phyloP scores from a whole-genome alignment of 1,140 invertebrate genomes.

The Sinonovacula constricta region DNA sequence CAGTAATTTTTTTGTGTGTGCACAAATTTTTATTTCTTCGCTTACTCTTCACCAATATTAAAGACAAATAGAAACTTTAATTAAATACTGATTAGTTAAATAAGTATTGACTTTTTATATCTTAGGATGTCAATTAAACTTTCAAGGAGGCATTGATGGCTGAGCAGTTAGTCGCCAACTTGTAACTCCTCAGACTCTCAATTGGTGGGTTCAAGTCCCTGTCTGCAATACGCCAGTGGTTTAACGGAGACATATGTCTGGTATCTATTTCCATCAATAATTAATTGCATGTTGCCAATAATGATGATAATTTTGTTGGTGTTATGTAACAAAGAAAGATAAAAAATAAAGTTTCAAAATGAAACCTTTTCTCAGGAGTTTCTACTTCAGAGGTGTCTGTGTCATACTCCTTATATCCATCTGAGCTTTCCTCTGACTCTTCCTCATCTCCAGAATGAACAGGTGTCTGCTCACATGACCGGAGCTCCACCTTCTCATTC shows the following conservation, averaged over 20 bases:
- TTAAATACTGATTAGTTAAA: too few relatives aligned
- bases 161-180: too few relatives aligned
- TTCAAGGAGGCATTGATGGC: too few relatives aligned
- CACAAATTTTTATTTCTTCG: too few relatives aligned
- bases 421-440: slow-evolving; percentile 10
- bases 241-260: background rate
- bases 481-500: background rate
- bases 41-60: too few relatives aligned
- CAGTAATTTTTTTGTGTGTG: too few relatives aligned
- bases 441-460: slow-evolving; percentile 29
- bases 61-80: too few relatives aligned
- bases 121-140: too few relatives aligned
- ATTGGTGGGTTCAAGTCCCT: too few relatives aligned
- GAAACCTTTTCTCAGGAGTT: background rate
- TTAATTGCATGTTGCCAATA: background rate
- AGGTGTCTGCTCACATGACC: slow-evolving; percentile 11
- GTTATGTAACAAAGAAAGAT: background rate
- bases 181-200: too few relatives aligned
- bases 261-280: background rate
- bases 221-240: too few relatives aligned
- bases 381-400: slow-evolving; percentile 1
- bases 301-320: background rate
- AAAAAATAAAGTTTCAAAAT: background rate
- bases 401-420: background rate
- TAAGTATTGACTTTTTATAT: too few relatives aligned